These are phyloP conservation scores for Delichon dasypus DNA, from an alignment of 2,797 vertebrate species.

Conservation along the genomic window DNA sequence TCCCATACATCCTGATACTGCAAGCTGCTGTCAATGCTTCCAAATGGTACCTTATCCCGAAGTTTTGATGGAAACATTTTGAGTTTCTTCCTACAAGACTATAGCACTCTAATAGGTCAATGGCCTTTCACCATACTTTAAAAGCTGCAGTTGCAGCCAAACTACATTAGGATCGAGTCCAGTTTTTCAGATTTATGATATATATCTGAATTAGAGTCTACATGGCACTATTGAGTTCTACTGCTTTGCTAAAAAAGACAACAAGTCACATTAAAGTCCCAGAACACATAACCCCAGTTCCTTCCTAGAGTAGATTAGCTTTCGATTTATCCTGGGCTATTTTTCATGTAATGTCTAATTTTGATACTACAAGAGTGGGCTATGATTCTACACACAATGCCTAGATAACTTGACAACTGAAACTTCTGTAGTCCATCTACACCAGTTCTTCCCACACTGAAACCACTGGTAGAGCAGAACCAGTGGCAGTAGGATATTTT, in stretches of 20 bases:
- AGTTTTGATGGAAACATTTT: background rate
- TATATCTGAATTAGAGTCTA: background rate
- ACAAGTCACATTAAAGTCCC: background rate
- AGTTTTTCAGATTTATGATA: background rate
- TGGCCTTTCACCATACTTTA: background rate
- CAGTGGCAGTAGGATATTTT: background rate
- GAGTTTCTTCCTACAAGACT: background rate
- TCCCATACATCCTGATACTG: background rate
- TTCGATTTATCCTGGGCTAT: background rate
- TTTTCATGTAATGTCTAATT: background rate
- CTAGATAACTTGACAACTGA: background rate
- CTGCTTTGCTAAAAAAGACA: background rate
- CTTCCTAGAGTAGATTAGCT: constrained; percentile 3
- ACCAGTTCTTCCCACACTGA: background rate
- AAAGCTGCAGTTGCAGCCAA: background rate
- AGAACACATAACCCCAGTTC: background rate
- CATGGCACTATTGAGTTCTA: background rate
- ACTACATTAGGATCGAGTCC: background rate
- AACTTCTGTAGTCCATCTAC: background rate
- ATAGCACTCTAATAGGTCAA: background rate
- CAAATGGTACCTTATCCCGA: background rate
- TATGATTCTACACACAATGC: background rate
- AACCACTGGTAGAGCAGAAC: background rate
- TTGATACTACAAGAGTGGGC: background rate
- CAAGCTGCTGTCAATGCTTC: background rate